Percentiles rank a stretch among this genome's conserved stretches.
phyloP scores from a whole-genome alignment of 2,797 vertebrate genomes.

The Emydoidea blandingii region DNA sequence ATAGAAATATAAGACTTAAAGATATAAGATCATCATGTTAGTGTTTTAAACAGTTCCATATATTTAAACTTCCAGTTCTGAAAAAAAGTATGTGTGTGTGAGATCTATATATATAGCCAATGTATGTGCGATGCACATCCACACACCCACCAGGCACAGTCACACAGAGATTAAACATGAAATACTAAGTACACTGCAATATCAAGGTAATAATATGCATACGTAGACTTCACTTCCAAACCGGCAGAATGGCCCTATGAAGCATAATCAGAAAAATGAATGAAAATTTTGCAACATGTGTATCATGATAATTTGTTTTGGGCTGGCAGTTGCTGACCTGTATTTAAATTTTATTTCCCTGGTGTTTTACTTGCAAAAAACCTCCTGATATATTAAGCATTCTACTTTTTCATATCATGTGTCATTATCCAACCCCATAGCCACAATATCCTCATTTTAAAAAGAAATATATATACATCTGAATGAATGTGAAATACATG shows the following conservation, averaged over 20 bases:
- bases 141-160: neutral
- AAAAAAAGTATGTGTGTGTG: neutral
- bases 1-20: conserved; percentile 40
- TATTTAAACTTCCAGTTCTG: neutral
- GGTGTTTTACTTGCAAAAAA: neutral
- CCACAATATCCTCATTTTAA: neutral
- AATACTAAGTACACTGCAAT: neutral
- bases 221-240: neutral
- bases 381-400: neutral
- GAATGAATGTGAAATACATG: neutral
- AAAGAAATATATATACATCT: neutral
- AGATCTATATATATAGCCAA: neutral
- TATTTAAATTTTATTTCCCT: neutral
- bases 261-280: neutral
- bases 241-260: neutral
- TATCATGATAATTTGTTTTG: neutral
- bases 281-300: neutral
- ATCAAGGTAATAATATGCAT: conserved; percentile 10
- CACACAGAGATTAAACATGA: conserved; percentile 40
- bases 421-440: neutral
- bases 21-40: neutral
- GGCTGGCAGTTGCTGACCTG: neutral
- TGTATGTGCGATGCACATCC: neutral
- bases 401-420: neutral
- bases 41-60: neutral